Evolutionary conservation across 2,888 invertebrate species (phyloP).

Genomic region (Zaprionus obscuricornis): DNA sequence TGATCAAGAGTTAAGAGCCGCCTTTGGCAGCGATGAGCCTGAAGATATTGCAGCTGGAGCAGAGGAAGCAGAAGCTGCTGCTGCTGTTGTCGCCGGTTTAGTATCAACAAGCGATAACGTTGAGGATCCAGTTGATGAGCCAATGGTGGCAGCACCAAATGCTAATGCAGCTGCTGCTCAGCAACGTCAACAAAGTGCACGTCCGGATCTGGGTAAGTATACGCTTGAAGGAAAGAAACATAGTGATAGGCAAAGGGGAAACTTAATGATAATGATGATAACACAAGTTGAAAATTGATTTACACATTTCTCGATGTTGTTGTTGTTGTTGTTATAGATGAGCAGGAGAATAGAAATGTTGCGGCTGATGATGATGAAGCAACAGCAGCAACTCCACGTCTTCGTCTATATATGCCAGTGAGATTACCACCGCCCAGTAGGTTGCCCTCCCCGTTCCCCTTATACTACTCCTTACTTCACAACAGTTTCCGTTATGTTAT

Average conservation of each 20-base stretch:
- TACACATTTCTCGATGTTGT: neutral
- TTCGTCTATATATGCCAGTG: conserved; percentile 67
- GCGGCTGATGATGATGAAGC: conserved; percentile 18
- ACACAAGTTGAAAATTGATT: no score
- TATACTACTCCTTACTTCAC: neutral
- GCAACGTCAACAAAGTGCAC: conserved; percentile 21
- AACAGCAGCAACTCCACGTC: conserved; percentile 45
- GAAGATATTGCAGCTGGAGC: conserved; percentile 12
- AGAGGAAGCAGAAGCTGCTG: conserved; percentile 35
- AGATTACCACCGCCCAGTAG: conserved; percentile 64
- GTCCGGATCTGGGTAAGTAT: conserved; percentile 51
- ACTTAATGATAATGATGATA: no score
- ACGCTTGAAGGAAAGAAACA: no score
- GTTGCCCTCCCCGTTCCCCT: conserved; percentile 31
- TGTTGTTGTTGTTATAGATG: conserved; percentile 58
- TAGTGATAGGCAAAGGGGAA: no score
- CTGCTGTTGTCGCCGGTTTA: conserved; percentile 38
- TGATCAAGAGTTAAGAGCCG: conserved; percentile 54
- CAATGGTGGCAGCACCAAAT: conserved; percentile 50
- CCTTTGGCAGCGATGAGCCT: conserved; percentile 16
- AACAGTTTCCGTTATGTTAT: neutral
- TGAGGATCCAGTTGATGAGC: conserved; percentile 79
- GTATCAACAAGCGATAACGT: conserved; percentile 43
- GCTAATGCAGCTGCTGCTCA: neutral
- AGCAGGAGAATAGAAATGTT: conserved; percentile 25